Evolutionary conservation across 2,113 vertebrate genomes (phyloP), one percentile per base, ranked within the genome.

Genomic region (Isurus oxyrinchus): DNA sequence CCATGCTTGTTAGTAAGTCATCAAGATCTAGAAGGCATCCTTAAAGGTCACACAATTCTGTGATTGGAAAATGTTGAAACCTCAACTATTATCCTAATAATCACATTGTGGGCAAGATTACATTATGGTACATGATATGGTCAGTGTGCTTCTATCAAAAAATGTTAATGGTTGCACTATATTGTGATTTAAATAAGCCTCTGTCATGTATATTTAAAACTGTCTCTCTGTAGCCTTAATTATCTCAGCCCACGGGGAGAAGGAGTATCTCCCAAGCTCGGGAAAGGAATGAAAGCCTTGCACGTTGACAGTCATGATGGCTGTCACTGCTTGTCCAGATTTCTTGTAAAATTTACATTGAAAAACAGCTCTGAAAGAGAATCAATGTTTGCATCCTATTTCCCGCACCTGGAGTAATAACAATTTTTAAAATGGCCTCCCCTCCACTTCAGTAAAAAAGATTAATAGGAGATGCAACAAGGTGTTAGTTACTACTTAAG

Each of bases 341-440:
- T 99, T 98, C 97, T 97, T 98, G 98, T 98, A 97, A 98, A 98
- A 98, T 98, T 98, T 98, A 97, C 98, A 98, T 98, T 97, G 98
- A 98, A 98, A 99, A 98, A 98, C 98, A 98, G 99, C 98, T 98
- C 98, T 98, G 98, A 98, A 99, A 99, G 98, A 98, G 99, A 99
- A 99, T 99, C 98, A 98, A 98, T 98, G 99, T 99, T 99, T 99
- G 99, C 99, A 99, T 99, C 98, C 98, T 97, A 99, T 99, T 99
- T 99, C 98, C 98, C 98, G 98, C 98, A 98, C 98, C 98, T 98
- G 98, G 98, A 98, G 0, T 66, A 21, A 67, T 13, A 72, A 13
- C 21, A 95, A 10, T 53, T 72, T 72, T 53, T 72, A 35, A 53
- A 95, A 53, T 53, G 14, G 61, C 61, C 44, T 31, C 57, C 14